Percentiles rank a stretch among this genome's conserved stretches.
Evolutionary conservation across 92 coral and sea anemone genomes (phyloP).

Genomic region (Diadumene lineata): DNA sequence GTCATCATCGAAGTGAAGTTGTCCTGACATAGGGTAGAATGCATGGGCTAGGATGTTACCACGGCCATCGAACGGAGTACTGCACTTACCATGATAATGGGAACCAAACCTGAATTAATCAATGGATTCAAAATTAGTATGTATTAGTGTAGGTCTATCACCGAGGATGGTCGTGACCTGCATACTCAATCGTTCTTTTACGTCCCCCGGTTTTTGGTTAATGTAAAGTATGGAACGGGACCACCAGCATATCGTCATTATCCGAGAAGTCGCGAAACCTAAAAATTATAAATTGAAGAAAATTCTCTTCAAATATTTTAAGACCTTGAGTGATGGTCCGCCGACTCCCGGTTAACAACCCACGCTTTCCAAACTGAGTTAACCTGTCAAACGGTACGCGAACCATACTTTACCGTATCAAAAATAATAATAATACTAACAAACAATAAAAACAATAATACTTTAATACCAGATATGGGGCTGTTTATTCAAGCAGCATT

Average conservation of each 20-base stretch:
- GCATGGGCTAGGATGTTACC: constrained; percentile 56
- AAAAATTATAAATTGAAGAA: background rate
- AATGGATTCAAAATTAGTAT: background rate
- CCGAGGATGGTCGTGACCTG: too few species aligned
- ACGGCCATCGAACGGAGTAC: constrained; percentile 46
- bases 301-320: too few species aligned
- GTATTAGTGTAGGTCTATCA: background rate
- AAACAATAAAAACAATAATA: too few species aligned
- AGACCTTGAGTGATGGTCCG: background rate
- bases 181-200: too few species aligned
- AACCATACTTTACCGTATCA: too few species aligned
- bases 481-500: too few species aligned
- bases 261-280: background rate
- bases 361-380: too few species aligned
- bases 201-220: too few species aligned
- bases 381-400: too few species aligned
- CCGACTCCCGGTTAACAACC: too few species aligned
- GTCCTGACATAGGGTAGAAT: constrained; percentile 44
- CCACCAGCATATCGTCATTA: background rate
- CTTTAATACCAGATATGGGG: background rate
- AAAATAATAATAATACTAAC: too few species aligned
- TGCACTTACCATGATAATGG: constrained; percentile 24
- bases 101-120: constrained; percentile 38
- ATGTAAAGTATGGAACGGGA: background rate
- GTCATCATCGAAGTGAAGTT: constrained; percentile 60